phyloP scores from a whole-genome alignment of 2,888 invertebrate genomes.

The Apotomis capreana region DNA sequence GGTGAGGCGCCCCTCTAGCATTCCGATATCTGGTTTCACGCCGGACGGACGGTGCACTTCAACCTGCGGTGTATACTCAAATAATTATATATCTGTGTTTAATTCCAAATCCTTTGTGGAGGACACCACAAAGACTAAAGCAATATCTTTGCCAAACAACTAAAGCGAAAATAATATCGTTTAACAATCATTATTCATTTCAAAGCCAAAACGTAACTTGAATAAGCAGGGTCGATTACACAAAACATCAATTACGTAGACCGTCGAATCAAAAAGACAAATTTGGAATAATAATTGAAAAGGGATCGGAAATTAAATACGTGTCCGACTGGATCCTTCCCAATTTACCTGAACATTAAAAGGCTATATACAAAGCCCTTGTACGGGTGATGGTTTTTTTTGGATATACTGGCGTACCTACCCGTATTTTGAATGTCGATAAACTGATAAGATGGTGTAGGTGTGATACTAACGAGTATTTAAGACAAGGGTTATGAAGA shows the following conservation, averaged over 20 bases:
- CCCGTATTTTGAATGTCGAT: background rate
- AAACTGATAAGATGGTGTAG: too few species aligned
- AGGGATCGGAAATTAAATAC: constrained; percentile 44
- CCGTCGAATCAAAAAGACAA: constrained; percentile 32
- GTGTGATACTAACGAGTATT: too few species aligned
- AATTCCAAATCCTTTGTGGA: too few species aligned
- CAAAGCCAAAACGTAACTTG: background rate
- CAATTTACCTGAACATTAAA: constrained; percentile 24
- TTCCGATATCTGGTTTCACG: too few species aligned
- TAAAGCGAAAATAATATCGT: background rate
- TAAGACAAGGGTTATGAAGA: too few species aligned
- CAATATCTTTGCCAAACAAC: background rate
- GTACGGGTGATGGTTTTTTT: background rate
- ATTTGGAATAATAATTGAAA: constrained; percentile 31
- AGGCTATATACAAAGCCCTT: background rate
- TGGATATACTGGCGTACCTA: background rate
- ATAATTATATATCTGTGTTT: too few species aligned
- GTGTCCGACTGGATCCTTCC: constrained; percentile 40
- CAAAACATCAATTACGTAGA: constrained; percentile 25
- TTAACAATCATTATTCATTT: constrained; percentile 1
- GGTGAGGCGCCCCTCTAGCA: too few species aligned
- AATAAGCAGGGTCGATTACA: constrained; percentile 19
- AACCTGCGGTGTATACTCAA: too few species aligned
- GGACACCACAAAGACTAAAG: too few species aligned
- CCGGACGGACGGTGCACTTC: too few species aligned